Percentiles rank a stretch among this genome's conserved stretches.
Evolutionary conservation across 2,113 vertebrate genomes (phyloP).

Genomic region (Oxyruncus cristatus): DNA sequence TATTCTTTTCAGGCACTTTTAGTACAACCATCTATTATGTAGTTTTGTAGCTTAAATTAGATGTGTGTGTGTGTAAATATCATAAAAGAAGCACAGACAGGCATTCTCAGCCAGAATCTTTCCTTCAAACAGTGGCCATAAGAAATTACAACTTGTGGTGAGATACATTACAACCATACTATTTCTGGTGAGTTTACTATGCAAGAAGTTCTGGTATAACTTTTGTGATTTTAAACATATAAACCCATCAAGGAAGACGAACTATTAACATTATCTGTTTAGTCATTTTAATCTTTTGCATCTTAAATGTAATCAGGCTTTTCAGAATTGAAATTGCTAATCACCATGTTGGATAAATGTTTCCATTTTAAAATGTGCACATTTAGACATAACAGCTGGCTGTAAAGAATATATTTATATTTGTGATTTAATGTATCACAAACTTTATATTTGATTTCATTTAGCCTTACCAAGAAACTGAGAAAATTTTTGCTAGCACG

Average conservation of each 20-base stretch:
- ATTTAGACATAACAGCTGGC: slow-evolving; percentile 72
- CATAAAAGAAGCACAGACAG: background rate
- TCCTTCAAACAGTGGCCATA: background rate
- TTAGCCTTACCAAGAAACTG: slow-evolving; percentile 65
- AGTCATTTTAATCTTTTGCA: slow-evolving; percentile 77
- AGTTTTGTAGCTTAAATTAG: slow-evolving; percentile 11
- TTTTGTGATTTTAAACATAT: slow-evolving; percentile 58
- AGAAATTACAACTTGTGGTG: background rate
- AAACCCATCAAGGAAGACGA: slow-evolving; percentile 73
- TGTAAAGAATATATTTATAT: slow-evolving; percentile 78
- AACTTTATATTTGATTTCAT: slow-evolving; percentile 74
- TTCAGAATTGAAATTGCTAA: slow-evolving; percentile 77
- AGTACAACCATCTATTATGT: background rate
- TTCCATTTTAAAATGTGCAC: slow-evolving; percentile 69
- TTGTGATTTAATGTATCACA: slow-evolving; percentile 77
- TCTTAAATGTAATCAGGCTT: slow-evolving; percentile 73
- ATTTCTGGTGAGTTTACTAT: slow-evolving; percentile 13
- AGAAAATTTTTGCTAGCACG: slow-evolving; percentile 54
- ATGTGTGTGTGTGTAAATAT: background rate
- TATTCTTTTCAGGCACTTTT: slow-evolving; percentile 22
- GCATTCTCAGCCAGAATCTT: background rate
- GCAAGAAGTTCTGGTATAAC: slow-evolving; percentile 25
- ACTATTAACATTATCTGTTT: slow-evolving; percentile 74
- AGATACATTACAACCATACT: background rate
- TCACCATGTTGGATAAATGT: slow-evolving; percentile 72